phyloP scores from a whole-genome alignment of 2,113 vertebrate genomes.

The Fukomys damarensis region DNA sequence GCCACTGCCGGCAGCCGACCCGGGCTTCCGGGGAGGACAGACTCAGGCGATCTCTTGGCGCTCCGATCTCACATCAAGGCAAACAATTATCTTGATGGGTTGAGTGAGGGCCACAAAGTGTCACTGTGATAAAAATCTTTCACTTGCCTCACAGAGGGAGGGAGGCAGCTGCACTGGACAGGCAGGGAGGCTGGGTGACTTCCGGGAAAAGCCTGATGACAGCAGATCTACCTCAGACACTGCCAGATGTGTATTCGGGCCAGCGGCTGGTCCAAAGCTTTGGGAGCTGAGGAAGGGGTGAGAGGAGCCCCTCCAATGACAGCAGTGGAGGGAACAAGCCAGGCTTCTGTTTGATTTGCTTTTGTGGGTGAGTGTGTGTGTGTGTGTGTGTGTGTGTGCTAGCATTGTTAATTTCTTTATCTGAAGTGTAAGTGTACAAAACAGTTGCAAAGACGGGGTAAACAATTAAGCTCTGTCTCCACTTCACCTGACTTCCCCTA shows the following conservation, averaged over 20 bases:
- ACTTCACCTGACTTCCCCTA: rapidly evolving
- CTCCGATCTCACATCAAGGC: conserved; percentile 59
- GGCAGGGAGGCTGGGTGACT: not conserved
- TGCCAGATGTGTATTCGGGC: not conserved
- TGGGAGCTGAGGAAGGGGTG: not conserved
- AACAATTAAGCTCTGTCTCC: not conserved
- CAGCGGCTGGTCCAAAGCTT: not conserved
- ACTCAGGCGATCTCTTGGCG: not conserved
- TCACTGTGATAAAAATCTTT: conserved; percentile 49
- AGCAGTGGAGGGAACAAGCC: not conserved
- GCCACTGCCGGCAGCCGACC: not conserved
- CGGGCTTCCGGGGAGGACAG: not conserved
- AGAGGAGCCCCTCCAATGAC: not conserved
- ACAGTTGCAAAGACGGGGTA: not conserved
- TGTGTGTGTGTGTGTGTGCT: not conserved
- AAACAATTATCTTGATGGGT: conserved; percentile 65
- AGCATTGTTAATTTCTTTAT: not conserved
- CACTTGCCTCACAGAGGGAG: rapidly evolving
- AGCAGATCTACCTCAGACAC: rapidly evolving
- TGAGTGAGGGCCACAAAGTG: conserved; percentile 47
- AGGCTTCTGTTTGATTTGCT: not conserved
- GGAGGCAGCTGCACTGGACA: rapidly evolving
- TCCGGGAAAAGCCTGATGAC: not conserved
- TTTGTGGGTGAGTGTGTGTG: too few species aligned
- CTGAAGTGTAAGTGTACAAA: not conserved